Conservation (phyloP, 2,797 vertebrate species). For the Cephalopachus bancanus region DNA sequence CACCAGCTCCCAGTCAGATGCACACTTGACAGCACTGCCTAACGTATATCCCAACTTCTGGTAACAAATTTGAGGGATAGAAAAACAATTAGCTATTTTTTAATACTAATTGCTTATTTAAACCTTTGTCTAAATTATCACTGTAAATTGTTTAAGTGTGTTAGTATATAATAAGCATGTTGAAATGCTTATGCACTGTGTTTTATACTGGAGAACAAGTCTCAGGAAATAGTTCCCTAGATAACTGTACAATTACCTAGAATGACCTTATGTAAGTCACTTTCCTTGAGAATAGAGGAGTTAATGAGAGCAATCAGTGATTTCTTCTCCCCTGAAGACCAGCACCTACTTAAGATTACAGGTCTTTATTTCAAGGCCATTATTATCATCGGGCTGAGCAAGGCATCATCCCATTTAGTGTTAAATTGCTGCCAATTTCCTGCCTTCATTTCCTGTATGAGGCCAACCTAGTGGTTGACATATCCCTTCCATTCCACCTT, state of each 20-base stretch:
- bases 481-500: neutral
- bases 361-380: neutral
- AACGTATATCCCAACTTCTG: neutral
- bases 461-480: neutral
- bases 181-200: neutral
- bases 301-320: neutral
- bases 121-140: slow-evolving; percentile 10
- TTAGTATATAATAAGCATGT: neutral
- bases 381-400: neutral
- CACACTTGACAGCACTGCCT: neutral
- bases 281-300: neutral
- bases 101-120: slow-evolving; percentile 52
- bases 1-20: neutral
- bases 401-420: neutral
- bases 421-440: neutral
- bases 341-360: neutral
- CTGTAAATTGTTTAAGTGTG: slow-evolving; percentile 31
- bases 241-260: neutral
- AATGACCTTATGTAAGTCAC: neutral
- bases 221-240: neutral
- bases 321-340: neutral
- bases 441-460: neutral
- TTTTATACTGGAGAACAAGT: neutral
- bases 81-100: slow-evolving; percentile 11
- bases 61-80: neutral